Conservation (phyloP, 2,797 vertebrate genomes). For the Chrosomus eos region DNA sequence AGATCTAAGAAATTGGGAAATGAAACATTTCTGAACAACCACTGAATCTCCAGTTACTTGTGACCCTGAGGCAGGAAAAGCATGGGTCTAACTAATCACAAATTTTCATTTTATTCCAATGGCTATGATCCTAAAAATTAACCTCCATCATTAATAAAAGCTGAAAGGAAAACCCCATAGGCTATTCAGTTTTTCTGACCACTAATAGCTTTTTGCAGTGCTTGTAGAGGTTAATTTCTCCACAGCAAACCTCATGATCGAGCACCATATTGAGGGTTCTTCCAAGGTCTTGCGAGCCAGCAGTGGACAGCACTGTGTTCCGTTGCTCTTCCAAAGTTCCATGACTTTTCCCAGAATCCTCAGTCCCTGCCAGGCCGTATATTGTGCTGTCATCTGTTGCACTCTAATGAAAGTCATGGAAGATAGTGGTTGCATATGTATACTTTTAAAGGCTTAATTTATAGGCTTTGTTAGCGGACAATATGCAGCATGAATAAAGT, state of each 20-base stretch:
- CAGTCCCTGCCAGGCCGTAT: slow-evolving; percentile 73
- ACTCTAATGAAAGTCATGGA: slow-evolving; percentile 72
- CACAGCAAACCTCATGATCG: slow-evolving; percentile 17
- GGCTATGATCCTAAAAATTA: slow-evolving; percentile 13
- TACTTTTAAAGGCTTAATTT: slow-evolving; percentile 25
- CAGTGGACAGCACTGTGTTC: slow-evolving; percentile 78
- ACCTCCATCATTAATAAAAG: slow-evolving; percentile 28
- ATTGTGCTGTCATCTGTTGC: slow-evolving; percentile 74
- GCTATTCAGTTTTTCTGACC: slow-evolving; percentile 15
- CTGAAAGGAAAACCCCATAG: slow-evolving; percentile 31
- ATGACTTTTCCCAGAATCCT: slow-evolving; percentile 77
- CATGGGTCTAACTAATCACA: slow-evolving; percentile 4
- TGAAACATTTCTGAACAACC: not conserved
- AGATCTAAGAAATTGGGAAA: not conserved
- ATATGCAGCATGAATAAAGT: not conserved
- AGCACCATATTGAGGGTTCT: slow-evolving; percentile 42
- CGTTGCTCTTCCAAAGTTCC: slow-evolving; percentile 79
- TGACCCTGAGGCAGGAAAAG: slow-evolving; percentile 27
- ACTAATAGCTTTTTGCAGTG: slow-evolving; percentile 11
- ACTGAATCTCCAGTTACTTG: slow-evolving; percentile 5
- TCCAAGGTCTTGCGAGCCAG: slow-evolving; percentile 49
- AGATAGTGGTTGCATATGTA: slow-evolving; percentile 53
- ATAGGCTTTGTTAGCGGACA: not conserved
- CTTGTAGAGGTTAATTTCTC: slow-evolving; percentile 38
- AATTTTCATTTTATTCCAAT: slow-evolving; percentile 25